Evolutionary conservation across 2,113 vertebrate genomes (phyloP).

Genomic region (Ciconia maguari): DNA sequence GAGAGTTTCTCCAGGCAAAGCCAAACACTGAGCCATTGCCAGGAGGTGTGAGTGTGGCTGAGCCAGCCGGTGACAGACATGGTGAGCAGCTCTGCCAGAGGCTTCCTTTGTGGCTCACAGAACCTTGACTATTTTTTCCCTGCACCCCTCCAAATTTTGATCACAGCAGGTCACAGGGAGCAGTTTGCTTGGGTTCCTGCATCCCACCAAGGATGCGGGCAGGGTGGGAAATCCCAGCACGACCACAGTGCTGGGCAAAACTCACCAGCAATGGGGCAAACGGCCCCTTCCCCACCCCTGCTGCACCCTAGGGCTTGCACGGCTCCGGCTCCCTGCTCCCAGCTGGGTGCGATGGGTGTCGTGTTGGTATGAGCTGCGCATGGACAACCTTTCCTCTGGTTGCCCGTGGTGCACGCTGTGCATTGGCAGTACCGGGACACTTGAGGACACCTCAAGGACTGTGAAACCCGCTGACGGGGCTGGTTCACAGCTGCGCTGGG

Average conservation of each 20-base stretch:
- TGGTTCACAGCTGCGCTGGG: background rate
- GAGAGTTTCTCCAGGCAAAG: background rate
- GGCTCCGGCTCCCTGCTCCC: background rate
- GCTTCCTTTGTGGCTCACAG: background rate
- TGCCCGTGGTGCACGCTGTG: background rate
- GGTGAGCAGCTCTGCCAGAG: background rate
- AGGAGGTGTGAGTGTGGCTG: background rate
- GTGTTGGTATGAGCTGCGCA: background rate
- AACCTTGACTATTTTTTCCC: background rate
- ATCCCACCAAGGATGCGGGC: background rate
- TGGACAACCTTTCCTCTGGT: background rate
- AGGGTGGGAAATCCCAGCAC: background rate
- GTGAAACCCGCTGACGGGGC: background rate
- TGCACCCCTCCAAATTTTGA: background rate
- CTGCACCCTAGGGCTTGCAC: background rate
- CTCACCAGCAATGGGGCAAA: background rate
- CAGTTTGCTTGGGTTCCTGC: background rate
- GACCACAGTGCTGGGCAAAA: background rate
- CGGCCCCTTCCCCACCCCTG: background rate
- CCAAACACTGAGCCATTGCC: background rate
- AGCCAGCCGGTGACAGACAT: background rate
- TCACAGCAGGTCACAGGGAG: background rate
- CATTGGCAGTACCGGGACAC: background rate
- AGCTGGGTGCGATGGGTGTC: accelerated
- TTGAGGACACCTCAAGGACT: slow-evolving; percentile 50